Evolutionary conservation across 2,113 vertebrate species (phyloP).

Genomic region (Cromileptes altivelis): DNA sequence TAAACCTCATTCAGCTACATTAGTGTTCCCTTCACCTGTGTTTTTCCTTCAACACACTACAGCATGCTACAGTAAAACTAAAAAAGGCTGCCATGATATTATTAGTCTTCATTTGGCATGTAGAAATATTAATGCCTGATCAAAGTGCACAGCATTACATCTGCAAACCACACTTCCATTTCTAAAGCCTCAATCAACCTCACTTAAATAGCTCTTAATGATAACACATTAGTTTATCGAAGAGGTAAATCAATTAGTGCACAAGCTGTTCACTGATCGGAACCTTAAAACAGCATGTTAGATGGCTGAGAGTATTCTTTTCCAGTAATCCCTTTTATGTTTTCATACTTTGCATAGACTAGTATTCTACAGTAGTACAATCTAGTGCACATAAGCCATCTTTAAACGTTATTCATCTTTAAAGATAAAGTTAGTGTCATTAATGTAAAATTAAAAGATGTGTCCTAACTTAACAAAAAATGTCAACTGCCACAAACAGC

Average conservation of each 20-base stretch:
- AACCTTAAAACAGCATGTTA: neutral
- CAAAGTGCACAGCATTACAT: conserved; percentile 8
- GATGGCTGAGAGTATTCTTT: neutral
- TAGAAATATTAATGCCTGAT: conserved; percentile 25
- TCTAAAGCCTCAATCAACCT: neutral
- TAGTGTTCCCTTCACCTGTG: conserved; percentile 19
- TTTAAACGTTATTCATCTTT: conserved; percentile 13
- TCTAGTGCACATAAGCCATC: neutral
- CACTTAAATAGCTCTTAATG: neutral
- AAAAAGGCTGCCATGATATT: neutral
- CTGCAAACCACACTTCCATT: neutral
- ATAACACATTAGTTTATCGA: neutral
- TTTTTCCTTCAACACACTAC: neutral
- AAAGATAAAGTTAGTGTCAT: neutral
- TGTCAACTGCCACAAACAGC: neutral
- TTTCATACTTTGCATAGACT: neutral
- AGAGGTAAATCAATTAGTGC: neutral
- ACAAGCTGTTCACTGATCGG: neutral
- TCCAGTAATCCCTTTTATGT: conserved; percentile 18
- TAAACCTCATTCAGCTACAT: conserved; percentile 13
- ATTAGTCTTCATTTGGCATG: conserved; percentile 22
- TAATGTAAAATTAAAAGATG: neutral
- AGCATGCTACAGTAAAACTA: conserved; percentile 3
- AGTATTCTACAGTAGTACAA: neutral
- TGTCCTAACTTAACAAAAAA: neutral